phyloP scores from a whole-genome alignment of 2,888 invertebrate species.

The Nymphalis c-album region DNA sequence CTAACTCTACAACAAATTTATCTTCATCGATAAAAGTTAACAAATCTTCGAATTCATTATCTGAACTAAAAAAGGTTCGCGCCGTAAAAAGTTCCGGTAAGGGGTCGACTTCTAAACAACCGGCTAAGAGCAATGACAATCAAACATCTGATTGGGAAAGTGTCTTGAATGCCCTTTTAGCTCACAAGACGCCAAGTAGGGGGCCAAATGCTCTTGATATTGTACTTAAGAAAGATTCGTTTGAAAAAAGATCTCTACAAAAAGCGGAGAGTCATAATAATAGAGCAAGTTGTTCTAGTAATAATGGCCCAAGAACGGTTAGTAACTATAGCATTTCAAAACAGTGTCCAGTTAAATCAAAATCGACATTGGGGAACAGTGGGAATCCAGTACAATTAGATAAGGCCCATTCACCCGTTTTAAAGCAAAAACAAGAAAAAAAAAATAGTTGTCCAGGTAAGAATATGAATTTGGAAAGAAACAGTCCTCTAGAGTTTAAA shows the following conservation, averaged over 20 bases:
- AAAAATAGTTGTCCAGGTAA: slow-evolving; percentile 9
- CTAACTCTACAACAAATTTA: background rate
- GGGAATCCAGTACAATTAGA: background rate
- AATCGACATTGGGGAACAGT: slow-evolving; percentile 4
- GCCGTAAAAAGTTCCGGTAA: slow-evolving; percentile 27
- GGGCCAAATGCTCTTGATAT: slow-evolving; percentile 65
- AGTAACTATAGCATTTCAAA: slow-evolving; percentile 15
- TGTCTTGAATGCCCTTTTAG: slow-evolving; percentile 63
- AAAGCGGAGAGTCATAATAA: slow-evolving; percentile 44
- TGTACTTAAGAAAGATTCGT: slow-evolving; percentile 55
- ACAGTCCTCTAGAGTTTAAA: slow-evolving; percentile 6
- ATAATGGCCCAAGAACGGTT: slow-evolving; percentile 11
- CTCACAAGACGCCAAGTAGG: slow-evolving; percentile 67
- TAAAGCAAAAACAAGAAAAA: slow-evolving; percentile 11
- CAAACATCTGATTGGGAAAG: slow-evolving; percentile 57
- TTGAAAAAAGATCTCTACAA: slow-evolving; percentile 43
- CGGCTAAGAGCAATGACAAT: slow-evolving; percentile 12
- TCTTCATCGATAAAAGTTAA: slow-evolving; percentile 19
- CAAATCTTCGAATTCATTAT: slow-evolving; percentile 10
- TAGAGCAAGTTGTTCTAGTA: slow-evolving; percentile 35
- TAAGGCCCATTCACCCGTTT: background rate
- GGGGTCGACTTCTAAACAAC: slow-evolving; percentile 17
- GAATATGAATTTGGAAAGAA: slow-evolving; percentile 17
- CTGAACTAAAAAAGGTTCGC: slow-evolving; percentile 25
- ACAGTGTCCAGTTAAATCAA: slow-evolving; percentile 1